A percentile compares a stretch with the other conserved stretches of the same genome.
Conservation (phyloP, 2,888 invertebrate genomes). For the Blomia tropicalis region DNA sequence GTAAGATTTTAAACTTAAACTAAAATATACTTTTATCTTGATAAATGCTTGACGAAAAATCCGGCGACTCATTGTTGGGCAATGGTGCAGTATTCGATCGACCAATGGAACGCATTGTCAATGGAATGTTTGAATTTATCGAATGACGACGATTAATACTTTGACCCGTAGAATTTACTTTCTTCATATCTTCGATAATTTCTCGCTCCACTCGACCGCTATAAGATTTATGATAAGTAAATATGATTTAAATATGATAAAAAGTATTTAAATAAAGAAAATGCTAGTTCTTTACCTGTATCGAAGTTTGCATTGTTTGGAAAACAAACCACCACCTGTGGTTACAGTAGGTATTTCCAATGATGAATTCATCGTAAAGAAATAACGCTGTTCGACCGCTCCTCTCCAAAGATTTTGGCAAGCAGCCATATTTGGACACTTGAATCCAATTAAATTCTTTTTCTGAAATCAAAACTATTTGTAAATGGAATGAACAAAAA, state of each 20-base stretch:
- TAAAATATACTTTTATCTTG: conserved; percentile 17
- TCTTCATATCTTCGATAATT: conserved; percentile 54
- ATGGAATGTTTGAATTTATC: conserved; percentile 19
- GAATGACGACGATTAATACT: conserved; percentile 24
- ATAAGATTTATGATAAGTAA: no score
- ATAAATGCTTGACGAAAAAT: conserved; percentile 14
- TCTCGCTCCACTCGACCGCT: conserved; percentile 79
- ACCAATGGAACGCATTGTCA: conserved; percentile 22
- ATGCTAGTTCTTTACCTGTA: conserved; percentile 43
- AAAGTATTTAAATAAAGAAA: conserved; percentile 1
- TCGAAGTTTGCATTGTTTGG: conserved; percentile 82
- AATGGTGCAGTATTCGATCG: conserved; percentile 25
- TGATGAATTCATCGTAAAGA: conserved; percentile 79
- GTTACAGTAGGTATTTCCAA: conserved; percentile 66
- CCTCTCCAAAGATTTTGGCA: conserved; percentile 94
- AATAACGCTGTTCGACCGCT: conserved; percentile 91
- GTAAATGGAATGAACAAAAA: not conserved
- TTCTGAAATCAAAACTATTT: conserved; percentile 29
- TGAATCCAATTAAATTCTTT: conserved; percentile 64
- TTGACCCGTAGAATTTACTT: conserved; percentile 29
- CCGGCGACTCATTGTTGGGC: conserved; percentile 22
- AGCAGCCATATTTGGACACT: conserved; percentile 75
- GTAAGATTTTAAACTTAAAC: not conserved
- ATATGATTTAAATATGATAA: conserved; percentile 7
- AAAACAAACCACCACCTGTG: conserved; percentile 76